Percentiles rank a stretch among this genome's conserved stretches.
Conservation (phyloP, 2,113 vertebrate species). For the Ptilorrhoa leucosticta region DNA sequence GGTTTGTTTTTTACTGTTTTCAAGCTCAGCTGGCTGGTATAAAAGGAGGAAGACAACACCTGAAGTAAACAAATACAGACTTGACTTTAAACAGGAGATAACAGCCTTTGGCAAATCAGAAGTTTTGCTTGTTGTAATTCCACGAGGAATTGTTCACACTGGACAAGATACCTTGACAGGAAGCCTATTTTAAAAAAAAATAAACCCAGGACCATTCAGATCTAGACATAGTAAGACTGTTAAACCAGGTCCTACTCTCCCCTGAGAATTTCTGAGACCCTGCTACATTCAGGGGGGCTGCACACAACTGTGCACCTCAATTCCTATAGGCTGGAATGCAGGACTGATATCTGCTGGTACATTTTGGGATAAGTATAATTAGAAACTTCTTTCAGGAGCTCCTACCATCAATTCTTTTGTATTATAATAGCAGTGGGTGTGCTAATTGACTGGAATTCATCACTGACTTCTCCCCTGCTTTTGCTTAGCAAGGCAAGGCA, state of each 20-base stretch:
- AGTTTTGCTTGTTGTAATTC: not conserved
- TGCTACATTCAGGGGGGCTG: not conserved
- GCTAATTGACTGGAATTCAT: not conserved
- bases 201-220: not conserved
- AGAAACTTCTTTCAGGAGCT: not conserved
- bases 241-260: not conserved
- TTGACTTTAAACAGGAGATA: not conserved
- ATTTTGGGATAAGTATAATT: not conserved
- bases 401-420: not conserved
- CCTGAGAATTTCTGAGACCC: not conserved
- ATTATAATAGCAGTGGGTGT: not conserved
- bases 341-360: not conserved
- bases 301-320: fast-evolving
- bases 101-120: not conserved
- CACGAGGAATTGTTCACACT: not conserved
- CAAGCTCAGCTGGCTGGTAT: not conserved
- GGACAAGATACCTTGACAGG: not conserved
- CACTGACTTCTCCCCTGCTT: not conserved
- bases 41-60: not conserved
- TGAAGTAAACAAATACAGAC: not conserved
- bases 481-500: not conserved
- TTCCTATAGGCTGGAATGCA: not conserved
- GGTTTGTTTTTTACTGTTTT: not conserved
- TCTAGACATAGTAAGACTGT: not conserved
- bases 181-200: not conserved